Evolutionary conservation across 2,888 invertebrate genomes (phyloP).

Genomic region (Ormyrus labotus): DNA sequence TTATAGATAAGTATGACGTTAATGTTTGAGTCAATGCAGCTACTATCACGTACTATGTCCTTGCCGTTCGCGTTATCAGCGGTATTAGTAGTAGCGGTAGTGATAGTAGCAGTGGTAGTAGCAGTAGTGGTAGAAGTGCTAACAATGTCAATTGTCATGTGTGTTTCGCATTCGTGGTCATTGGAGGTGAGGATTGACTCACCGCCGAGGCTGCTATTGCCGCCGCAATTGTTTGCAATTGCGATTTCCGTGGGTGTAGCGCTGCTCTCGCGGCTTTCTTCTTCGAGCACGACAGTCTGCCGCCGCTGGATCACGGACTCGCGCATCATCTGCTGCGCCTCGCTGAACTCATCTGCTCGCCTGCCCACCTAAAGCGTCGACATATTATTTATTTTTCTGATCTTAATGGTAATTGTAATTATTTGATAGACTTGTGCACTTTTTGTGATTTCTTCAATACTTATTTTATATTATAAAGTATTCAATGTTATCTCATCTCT

Average conservation of each 20-base stretch:
- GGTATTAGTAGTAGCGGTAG: slow-evolving; percentile 50
- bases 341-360: slow-evolving; percentile 86
- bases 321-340: slow-evolving; percentile 87
- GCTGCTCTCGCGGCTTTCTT: slow-evolving; percentile 65
- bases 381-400: no score
- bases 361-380: slow-evolving; percentile 80
- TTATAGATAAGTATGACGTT: slow-evolving; percentile 67
- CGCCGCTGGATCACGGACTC: slow-evolving; percentile 80
- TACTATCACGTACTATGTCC: slow-evolving; percentile 59
- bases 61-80: slow-evolving; percentile 59
- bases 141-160: slow-evolving; percentile 53
- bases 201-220: slow-evolving; percentile 70
- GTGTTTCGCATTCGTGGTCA: slow-evolving; percentile 49
- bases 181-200: slow-evolving; percentile 65
- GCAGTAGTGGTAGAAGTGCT: slow-evolving; percentile 44
- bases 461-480: no score
- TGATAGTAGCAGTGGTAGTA: slow-evolving; percentile 42
- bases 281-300: slow-evolving; percentile 67
- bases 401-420: no score
- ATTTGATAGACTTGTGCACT: no score
- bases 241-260: slow-evolving; percentile 68
- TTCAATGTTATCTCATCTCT: no score
- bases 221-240: slow-evolving; percentile 63
- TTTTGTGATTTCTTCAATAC: no score
- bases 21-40: slow-evolving; percentile 61